These are phyloP conservation scores for Paradoxurus hermaphroditus DNA, from an alignment of 2,113 vertebrate genomes.

Conservation along the genomic window DNA sequence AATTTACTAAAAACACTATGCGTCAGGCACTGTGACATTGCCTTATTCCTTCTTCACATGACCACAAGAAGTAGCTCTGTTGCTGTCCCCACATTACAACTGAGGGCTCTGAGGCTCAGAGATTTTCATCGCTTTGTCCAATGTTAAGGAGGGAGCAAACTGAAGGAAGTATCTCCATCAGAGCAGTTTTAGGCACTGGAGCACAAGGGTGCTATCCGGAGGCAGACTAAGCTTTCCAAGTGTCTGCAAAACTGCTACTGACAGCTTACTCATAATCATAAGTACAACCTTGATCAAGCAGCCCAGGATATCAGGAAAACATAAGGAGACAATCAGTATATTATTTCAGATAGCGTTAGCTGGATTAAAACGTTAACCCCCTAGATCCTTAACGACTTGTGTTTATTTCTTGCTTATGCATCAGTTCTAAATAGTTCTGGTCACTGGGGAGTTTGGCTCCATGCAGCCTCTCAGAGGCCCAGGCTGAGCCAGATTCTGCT, in stretches of 20 bases:
- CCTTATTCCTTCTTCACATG: background rate
- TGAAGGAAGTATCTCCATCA: background rate
- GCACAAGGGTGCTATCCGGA: background rate
- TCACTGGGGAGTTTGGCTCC: background rate
- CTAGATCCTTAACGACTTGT: background rate
- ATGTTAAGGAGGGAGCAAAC: background rate
- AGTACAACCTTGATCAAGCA: background rate
- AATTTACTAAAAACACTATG: background rate
- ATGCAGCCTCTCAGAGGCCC: background rate
- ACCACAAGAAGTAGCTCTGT: background rate
- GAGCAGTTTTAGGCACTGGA: background rate
- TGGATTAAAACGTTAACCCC: background rate
- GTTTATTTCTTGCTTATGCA: background rate
- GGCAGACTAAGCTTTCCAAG: background rate
- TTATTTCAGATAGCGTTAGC: background rate
- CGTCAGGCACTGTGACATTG: background rate
- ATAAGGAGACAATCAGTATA: background rate
- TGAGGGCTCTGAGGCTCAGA: background rate
- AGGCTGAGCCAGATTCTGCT: background rate
- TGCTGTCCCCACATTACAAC: background rate
- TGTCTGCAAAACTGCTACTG: background rate
- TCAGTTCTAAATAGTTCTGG: background rate
- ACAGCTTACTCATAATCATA: background rate
- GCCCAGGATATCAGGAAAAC: background rate
- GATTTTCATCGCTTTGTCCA: background rate